Conservation (phyloP, 1,140 invertebrate species). For the Caenorhabditis tropicalis region DNA sequence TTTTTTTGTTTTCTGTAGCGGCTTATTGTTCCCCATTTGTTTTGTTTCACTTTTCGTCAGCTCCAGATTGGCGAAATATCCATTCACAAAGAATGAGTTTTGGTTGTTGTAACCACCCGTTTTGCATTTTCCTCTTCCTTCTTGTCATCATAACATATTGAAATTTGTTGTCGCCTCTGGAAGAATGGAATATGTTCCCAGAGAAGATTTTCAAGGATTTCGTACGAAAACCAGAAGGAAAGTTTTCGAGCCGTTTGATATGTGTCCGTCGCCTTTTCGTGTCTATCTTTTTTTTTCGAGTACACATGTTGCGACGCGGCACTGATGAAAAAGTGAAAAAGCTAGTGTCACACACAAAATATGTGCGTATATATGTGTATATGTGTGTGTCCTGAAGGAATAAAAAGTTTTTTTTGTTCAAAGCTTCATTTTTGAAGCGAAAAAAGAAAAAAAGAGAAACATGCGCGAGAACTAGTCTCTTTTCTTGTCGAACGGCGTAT, state of each 20-base stretch:
- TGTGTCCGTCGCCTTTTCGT: constrained; percentile 6
- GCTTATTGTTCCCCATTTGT: neutral
- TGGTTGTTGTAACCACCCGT: neutral
- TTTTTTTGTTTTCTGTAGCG: neutral
- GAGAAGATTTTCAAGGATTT: neutral
- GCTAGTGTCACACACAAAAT: constrained; percentile 40
- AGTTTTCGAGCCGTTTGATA: neutral
- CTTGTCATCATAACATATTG: constrained; percentile 20
- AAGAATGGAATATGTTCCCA: constrained; percentile 18
- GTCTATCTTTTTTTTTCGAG: constrained; percentile 26
- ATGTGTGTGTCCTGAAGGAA: constrained; percentile 37
- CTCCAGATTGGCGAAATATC: neutral
- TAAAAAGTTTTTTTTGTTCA: constrained; percentile 17
- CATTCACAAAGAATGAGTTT: constrained; percentile 17
- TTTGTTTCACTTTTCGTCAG: neutral
- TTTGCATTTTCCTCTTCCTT: neutral
- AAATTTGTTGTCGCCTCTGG: neutral
- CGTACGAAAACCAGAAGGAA: neutral
- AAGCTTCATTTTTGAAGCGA: constrained; percentile 29
- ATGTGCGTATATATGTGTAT: constrained; percentile 8
- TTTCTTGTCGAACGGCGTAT: constrained; percentile 18
- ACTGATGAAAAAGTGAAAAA: constrained; percentile 40
- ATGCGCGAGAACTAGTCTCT: neutral
- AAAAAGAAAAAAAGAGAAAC: neutral
- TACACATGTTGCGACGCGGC: constrained; percentile 36